A percentile compares a stretch with the other conserved stretches of the same genome.
These are phyloP conservation scores for Girardinichthys multiradiatus DNA, from an alignment of 2,113 vertebrate species.

Conservation along the genomic window DNA sequence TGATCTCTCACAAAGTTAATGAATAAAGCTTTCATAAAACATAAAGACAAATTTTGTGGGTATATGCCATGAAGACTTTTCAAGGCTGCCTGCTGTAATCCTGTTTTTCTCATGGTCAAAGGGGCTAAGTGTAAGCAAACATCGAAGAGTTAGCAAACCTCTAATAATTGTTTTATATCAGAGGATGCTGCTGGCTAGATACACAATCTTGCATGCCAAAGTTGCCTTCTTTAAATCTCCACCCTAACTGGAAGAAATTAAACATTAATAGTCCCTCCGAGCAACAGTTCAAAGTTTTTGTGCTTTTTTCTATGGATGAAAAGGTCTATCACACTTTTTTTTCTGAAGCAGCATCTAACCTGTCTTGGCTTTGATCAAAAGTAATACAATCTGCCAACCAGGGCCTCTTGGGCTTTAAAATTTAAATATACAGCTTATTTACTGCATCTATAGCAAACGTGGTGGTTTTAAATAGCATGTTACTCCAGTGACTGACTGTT, in stretches of 20 bases:
- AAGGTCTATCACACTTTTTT: not conserved
- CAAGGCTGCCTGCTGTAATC: slow-evolving; percentile 1
- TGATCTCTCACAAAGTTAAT: slow-evolving; percentile 16
- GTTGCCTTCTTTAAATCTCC: slow-evolving; percentile 5
- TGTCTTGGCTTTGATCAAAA: slow-evolving; percentile 6
- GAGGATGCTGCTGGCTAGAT: slow-evolving; percentile 3
- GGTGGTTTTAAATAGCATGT: slow-evolving; percentile 6
- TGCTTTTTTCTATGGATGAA: not conserved
- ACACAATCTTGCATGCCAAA: not conserved
- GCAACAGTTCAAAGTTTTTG: slow-evolving; percentile 14
- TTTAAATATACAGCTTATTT: slow-evolving; percentile 3
- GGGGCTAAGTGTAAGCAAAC: not conserved
- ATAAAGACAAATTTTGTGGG: not conserved
- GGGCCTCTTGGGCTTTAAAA: not conserved
- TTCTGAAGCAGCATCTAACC: not conserved
- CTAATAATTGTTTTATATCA: slow-evolving; percentile 10
- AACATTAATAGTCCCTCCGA: slow-evolving; percentile 11
- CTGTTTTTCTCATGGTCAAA: slow-evolving; percentile 18
- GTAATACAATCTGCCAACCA: slow-evolving; percentile 1
- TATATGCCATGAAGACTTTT: slow-evolving; percentile 4
- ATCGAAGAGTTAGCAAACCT: not conserved
- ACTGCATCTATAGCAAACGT: not conserved
- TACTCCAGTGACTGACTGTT: not conserved
- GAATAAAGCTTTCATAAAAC: slow-evolving; percentile 1
- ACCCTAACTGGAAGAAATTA: slow-evolving; percentile 16